Evolutionary conservation across 2,888 invertebrate species (phyloP).

Genomic region (Lepidocyrtoides sp.): DNA sequence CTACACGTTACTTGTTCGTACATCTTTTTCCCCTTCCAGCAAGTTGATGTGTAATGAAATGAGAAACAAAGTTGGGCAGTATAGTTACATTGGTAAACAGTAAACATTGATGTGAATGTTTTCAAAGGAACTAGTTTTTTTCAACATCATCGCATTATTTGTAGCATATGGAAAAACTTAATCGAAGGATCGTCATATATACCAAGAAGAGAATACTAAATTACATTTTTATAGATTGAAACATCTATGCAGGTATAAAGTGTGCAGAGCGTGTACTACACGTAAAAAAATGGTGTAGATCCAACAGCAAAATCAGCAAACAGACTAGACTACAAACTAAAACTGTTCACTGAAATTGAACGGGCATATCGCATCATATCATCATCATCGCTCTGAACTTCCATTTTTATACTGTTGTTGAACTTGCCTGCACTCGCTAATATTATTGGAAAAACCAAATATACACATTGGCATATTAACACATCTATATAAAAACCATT

Average conservation of each 20-base stretch:
- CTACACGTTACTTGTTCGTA: neutral
- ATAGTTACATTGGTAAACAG: no score
- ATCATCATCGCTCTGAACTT: conserved; percentile 23
- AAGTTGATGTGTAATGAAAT: conserved; percentile 40
- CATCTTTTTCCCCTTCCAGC: conserved; percentile 15
- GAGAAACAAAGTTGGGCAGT: conserved; percentile 36
- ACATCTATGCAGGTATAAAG: no score
- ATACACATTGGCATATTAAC: neutral
- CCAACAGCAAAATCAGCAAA: neutral
- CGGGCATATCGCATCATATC: no score
- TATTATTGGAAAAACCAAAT: conserved; percentile 16
- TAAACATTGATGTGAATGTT: no score
- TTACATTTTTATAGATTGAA: no score
- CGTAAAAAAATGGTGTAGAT: no score
- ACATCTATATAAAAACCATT: neutral
- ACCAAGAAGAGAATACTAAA: no score
- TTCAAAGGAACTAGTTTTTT: no score
- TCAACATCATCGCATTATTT: no score
- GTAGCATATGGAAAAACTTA: no score
- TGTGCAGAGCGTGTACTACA: no score
- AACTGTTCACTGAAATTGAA: neutral
- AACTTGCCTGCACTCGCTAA: conserved; percentile 41
- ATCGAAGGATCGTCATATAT: no score
- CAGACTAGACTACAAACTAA: neutral
- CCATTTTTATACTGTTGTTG: conserved; percentile 56